A percentile compares a stretch with the other conserved stretches of the same genome.
These are phyloP conservation scores for Pangasianodon hypophthalmus DNA, from an alignment of 2,113 vertebrate species.

Conservation along the genomic window DNA sequence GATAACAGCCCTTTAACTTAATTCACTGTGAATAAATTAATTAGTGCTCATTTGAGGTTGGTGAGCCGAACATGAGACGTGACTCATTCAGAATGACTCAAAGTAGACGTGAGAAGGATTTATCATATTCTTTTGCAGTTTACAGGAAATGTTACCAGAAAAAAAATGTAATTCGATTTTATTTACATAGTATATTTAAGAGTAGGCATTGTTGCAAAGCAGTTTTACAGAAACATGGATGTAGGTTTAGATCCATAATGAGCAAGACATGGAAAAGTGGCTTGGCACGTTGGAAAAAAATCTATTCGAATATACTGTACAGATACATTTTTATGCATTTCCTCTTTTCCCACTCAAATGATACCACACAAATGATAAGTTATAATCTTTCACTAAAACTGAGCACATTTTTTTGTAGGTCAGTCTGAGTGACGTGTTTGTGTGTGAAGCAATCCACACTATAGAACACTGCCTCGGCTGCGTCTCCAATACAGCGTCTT, in stretches of 20 bases:
- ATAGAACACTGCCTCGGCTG: conserved; percentile 66
- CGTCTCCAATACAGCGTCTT: conserved; percentile 66
- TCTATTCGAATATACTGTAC: not conserved
- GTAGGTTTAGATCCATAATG: not conserved
- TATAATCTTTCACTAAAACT: not conserved
- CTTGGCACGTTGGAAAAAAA: not conserved
- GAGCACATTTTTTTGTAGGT: conserved; percentile 25
- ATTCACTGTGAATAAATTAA: too few relatives aligned
- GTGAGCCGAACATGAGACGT: not conserved
- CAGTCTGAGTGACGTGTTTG: conserved; percentile 56
- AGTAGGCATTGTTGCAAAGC: not conserved
- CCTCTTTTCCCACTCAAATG: not conserved
- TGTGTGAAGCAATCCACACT: conserved; percentile 63
- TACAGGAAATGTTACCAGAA: too few relatives aligned
- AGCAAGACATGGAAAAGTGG: not conserved
- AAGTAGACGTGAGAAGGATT: too few relatives aligned
- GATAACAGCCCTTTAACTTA: too few relatives aligned
- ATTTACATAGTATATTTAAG: not conserved
- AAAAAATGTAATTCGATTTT: too few relatives aligned
- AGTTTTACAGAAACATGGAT: not conserved
- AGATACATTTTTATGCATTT: not conserved
- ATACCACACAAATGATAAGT: not conserved
- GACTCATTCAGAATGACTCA: not conserved
- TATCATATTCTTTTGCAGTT: too few relatives aligned
- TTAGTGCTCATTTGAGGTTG: not conserved